phyloP scores from a whole-genome alignment of 1,140 invertebrate species.

The Bilobella aurantiaca region DNA sequence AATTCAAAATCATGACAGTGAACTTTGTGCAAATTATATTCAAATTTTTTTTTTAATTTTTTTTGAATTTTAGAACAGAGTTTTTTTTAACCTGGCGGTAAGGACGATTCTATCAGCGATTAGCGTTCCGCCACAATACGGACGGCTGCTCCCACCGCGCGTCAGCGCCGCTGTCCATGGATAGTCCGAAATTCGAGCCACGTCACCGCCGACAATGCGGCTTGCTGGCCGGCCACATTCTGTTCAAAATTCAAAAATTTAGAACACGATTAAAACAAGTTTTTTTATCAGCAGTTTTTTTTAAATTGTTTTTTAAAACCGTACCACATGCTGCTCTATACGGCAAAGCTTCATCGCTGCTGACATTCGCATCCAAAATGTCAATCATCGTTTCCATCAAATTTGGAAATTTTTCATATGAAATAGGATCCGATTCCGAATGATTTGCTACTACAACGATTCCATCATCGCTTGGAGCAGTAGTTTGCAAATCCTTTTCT shows the following conservation, averaged over 20 bases:
- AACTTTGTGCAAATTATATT: background rate
- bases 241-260: constrained; percentile 9
- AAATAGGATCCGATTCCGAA: background rate
- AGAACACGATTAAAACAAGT: background rate
- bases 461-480: background rate
- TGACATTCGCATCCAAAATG: background rate
- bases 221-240: constrained; percentile 41
- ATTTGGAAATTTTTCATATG: background rate
- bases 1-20: too few species aligned
- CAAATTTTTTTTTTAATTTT: constrained; percentile 33
- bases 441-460: background rate
- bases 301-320: background rate
- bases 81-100: constrained; percentile 48
- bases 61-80: too few species aligned
- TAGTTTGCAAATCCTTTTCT: too few species aligned
- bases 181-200: constrained; percentile 59
- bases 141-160: constrained; percentile 5
- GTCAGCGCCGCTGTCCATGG: constrained; percentile 62
- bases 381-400: background rate
- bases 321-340: constrained; percentile 1
- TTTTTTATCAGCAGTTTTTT: background rate
- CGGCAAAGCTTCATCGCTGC: background rate
- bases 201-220: constrained; percentile 64
- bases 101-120: constrained; percentile 34
- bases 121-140: constrained; percentile 36